Percentiles rank a stretch among this genome's conserved stretches.
Conservation (phyloP, 2,797 vertebrate species). For the Carapus acus region DNA sequence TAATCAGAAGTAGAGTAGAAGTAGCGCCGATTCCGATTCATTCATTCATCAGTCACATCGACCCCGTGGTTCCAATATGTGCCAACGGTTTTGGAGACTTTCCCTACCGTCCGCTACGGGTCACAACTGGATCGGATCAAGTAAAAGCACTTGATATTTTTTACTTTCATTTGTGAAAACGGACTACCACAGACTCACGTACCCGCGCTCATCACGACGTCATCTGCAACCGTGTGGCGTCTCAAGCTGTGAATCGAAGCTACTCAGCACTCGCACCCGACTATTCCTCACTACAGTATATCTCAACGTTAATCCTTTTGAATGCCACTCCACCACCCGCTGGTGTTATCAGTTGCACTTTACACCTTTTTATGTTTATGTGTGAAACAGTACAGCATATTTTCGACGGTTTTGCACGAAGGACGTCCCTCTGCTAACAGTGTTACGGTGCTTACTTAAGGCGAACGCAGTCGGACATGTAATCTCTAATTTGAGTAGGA, state of each 20-base stretch:
- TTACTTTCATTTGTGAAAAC: not conserved
- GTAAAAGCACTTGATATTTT: conserved; percentile 5
- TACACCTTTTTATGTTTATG: not conserved
- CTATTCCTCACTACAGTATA: conserved; percentile 8
- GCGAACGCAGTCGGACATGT: conserved; percentile 1
- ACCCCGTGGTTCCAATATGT: no score
- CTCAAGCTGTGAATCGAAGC: conserved; percentile 18
- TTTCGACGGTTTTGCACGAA: not conserved
- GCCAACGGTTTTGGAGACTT: no score
- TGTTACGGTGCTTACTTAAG: not conserved
- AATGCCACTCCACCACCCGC: not conserved
- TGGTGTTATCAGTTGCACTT: not conserved
- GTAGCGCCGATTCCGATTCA: no score
- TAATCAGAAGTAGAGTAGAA: no score
- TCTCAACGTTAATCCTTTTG: conserved; percentile 5
- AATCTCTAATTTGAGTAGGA: no score
- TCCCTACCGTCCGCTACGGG: no score
- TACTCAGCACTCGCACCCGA: conserved; percentile 4
- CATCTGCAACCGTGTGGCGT: conserved; percentile 7
- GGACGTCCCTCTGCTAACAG: not conserved
- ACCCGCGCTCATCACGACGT: not conserved
- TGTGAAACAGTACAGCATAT: not conserved
- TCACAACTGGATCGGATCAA: no score
- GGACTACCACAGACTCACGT: conserved; percentile 7
- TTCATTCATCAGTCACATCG: no score